Evolutionary conservation across 2,888 invertebrate genomes (phyloP).

Genomic region (Tenthredo scrophulariae): DNA sequence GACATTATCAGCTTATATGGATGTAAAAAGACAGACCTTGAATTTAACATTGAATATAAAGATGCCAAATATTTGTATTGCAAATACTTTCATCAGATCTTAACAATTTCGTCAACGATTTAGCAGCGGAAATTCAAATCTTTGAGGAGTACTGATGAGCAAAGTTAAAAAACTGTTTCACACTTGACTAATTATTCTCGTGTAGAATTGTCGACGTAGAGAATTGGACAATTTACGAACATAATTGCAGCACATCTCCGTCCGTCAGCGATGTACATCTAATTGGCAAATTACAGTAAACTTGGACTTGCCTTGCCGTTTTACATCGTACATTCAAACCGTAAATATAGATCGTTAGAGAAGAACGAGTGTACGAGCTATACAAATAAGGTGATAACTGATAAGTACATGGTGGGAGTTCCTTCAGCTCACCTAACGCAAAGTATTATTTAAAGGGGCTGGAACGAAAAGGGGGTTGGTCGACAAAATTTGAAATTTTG

Average conservation of each 20-base stretch:
- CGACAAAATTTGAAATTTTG: background rate
- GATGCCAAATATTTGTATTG: background rate
- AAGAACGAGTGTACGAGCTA: background rate
- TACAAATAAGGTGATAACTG: background rate
- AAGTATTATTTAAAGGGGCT: background rate
- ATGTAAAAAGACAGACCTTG: background rate
- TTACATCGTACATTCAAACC: background rate
- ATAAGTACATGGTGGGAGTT: background rate
- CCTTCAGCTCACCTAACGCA: background rate
- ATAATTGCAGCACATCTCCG: background rate
- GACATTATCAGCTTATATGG: background rate
- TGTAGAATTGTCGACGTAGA: background rate
- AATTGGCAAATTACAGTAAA: slow-evolving; percentile 31
- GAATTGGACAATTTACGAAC: slow-evolving; percentile 10
- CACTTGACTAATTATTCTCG: background rate
- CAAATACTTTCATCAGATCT: background rate
- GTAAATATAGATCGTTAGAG: background rate
- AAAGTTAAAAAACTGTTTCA: background rate
- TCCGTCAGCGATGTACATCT: background rate
- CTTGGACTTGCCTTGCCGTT: slow-evolving; percentile 21
- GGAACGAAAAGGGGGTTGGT: too few relatives aligned
- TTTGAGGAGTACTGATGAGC: background rate
- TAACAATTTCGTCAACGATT: background rate
- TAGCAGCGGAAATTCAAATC: background rate
- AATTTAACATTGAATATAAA: too few relatives aligned